phyloP scores from a whole-genome alignment of 2,113 vertebrate genomes.

The Lucifuga dentata region DNA sequence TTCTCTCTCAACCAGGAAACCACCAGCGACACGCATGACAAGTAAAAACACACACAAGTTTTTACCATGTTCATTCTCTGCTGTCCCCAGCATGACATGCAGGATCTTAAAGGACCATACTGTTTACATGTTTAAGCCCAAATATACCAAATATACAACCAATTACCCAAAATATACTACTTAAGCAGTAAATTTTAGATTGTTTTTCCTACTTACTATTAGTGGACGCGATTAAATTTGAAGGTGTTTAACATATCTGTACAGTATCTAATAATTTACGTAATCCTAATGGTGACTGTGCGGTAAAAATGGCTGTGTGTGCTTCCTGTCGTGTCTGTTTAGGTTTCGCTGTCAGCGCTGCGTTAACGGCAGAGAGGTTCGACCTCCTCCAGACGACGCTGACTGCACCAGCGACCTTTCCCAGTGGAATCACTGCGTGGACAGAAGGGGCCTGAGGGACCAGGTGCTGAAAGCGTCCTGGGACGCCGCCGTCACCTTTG shows the following conservation, averaged over 20 bases:
- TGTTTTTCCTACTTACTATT: too few relatives aligned
- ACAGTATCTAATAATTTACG: too few relatives aligned
- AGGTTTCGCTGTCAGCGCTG: constrained; percentile 94
- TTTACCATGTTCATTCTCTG: neutral
- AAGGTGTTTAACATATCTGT: too few relatives aligned
- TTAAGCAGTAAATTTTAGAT: too few relatives aligned
- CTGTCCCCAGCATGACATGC: neutral
- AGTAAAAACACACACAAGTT: constrained; percentile 72
- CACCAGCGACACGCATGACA: constrained; percentile 93
- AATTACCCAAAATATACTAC: too few relatives aligned
- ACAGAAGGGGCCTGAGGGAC: constrained; percentile 91
- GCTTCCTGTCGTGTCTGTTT: neutral
- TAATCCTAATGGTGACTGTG: too few relatives aligned
- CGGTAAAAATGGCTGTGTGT: too few relatives aligned
- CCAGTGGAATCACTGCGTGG: constrained; percentile 92
- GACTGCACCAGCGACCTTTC: constrained; percentile 95
- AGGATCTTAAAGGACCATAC: too few relatives aligned
- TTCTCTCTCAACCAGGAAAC: constrained; percentile 89
- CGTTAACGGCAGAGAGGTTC: constrained; percentile 88
- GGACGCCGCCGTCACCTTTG: constrained; percentile 91
- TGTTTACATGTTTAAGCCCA: too few relatives aligned
- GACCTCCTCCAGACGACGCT: constrained; percentile 84
- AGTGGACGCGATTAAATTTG: too few relatives aligned
- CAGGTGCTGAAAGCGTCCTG: constrained; percentile 89
- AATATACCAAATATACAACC: too few relatives aligned